Base-by-base conservation (phyloP, 1,140 invertebrate species). In the Sinonovacula constricta region DNA sequence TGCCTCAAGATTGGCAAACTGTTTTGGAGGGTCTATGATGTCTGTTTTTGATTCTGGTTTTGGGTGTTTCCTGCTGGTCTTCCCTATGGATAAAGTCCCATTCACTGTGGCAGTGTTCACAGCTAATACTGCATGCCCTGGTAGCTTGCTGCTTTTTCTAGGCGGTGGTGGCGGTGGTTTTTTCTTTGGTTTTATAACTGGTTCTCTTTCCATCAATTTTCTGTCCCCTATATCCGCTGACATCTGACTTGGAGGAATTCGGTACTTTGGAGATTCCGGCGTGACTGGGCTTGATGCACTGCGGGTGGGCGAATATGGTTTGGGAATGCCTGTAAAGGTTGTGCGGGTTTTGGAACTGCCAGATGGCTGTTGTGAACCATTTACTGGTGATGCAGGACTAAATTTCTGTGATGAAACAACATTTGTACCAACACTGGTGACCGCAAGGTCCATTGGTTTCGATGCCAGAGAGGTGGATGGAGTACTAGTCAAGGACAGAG, bases 101-200 rank as follows among this genome's bases (percentile, higher is more conserved):
- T 82, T 79, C 15, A 68, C 31, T 45, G 81, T 75, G 24, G 76
- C 69, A 24, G 63, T 71, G 26, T 74, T 79, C 1, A 68, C 66
- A 24, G 67, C 53, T n/a, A 65, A 14, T 0, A 75, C 69, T 12
- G 67, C 80, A 63, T 65, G 66, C 14, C 79, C 66, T 22, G 81
- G 75, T 14, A 79, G 68, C 28, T 67, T 57, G 68, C 83, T 84
- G 31, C 83, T 84, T 54, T 81, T 82, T 31, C 83, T 79, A 15
- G 83, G 83, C 26, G 83, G 83, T 34, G 83, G 80, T 24, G 83
- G 83, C 33, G 83, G 83, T n/a, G 83, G 83, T n/a, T 81, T 49
- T 49, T 81, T 82, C 51, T 82, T 84, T 26, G 80, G 83, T 33
- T 78, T 69, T 5, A 49, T 69, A 26, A 54, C 72, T 36, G 76